Base-by-base conservation (phyloP, 2,113 vertebrate genomes). In the Semnornis frantzii region DNA sequence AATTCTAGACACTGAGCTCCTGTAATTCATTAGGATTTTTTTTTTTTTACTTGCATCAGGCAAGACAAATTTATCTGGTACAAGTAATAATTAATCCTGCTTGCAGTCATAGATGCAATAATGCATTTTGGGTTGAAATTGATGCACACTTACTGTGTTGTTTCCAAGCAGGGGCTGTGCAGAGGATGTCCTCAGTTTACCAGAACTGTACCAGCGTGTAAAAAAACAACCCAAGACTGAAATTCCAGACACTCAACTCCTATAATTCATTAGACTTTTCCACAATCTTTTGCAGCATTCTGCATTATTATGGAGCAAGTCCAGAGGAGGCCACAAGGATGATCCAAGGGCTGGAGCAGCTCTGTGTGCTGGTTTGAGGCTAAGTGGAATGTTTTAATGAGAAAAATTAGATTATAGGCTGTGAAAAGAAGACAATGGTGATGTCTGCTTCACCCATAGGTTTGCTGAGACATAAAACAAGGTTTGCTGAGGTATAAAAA, bases 91-190 rank as follows among this genome's bases (percentile, higher is more conserved):
- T n/a, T 58, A 46, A 27, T 48, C 54, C 70, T 33, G 10, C 11
- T 77, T 63, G 15, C 5, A 63, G 50, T 48, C 9, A 17, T 54
- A 5, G 15, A 6, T 3, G 58, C 3, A 33, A 30, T 60, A 19
- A 82, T 50, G 16, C 23, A 20, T 62, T 87, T 6, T 78, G 42
- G 57, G 33, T 30, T 42, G 19, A 54, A 72, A 60, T 57, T 4
- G 33, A 48, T 39, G 24, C 31, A 21, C 0, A 0, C 1, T 18
- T 10, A 18, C 11, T 9, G 5, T 65, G 34, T 37, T 9, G 12
- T 74, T 87, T 42, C 65, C 62, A 20, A 57, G 37, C 54, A 37
- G 57, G 69, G 83, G 20, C 28, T 39, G 17, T 12, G 21, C 33
- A 52, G 15, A 78, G 48, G 25, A 68, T 50, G 0, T 44, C 31